Evolutionary conservation across 2,888 invertebrate species (phyloP).

Genomic region (Lymantria monacha): DNA sequence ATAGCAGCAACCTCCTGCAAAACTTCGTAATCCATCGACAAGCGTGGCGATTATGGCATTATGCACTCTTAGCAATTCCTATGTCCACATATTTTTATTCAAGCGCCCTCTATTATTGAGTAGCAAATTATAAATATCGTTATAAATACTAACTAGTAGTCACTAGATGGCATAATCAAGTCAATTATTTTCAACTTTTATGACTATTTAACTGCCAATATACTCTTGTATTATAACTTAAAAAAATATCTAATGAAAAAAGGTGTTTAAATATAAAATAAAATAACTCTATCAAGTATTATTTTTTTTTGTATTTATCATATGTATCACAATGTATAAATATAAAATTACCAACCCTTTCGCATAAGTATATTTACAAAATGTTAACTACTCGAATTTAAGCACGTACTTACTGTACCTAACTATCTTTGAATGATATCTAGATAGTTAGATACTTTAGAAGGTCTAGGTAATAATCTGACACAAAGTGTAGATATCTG

Average conservation of each 20-base stretch:
- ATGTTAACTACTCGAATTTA: constrained; percentile 10
- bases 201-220: not conserved
- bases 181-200: not conserved
- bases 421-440: not conserved
- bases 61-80: no score
- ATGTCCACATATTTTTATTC: not conserved
- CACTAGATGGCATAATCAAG: not conserved
- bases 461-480: not conserved
- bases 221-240: not conserved
- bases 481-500: not conserved
- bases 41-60: no score
- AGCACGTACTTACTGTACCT: not conserved
- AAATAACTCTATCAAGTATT: constrained; percentile 12
- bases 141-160: not conserved
- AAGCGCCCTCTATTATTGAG: constrained; percentile 19
- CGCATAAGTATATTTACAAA: constrained; percentile 32
- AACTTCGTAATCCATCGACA: no score
- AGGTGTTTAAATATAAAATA: not conserved
- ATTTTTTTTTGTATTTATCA: constrained; percentile 39
- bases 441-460: not conserved
- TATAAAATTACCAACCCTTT: constrained; percentile 24
- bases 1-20: not conserved
- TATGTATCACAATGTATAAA: constrained; percentile 53
- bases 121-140: constrained; percentile 5
- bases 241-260: no score